phyloP scores from a whole-genome alignment of 2,797 vertebrate genomes.

The Remorina albescens region DNA sequence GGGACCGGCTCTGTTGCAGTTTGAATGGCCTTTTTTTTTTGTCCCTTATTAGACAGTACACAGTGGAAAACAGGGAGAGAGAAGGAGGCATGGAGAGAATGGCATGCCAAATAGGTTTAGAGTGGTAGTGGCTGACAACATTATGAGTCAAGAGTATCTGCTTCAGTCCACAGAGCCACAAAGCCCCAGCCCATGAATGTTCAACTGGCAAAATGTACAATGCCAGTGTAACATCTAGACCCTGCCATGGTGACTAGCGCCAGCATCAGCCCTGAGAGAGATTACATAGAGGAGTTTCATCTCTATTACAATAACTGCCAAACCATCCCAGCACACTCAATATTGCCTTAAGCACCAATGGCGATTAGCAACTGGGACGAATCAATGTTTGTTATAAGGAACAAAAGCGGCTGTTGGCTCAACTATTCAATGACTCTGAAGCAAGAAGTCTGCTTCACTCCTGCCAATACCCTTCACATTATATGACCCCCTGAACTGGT shows the following conservation, averaged over 20 bases:
- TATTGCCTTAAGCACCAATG: conserved; percentile 55
- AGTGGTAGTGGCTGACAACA: conserved; percentile 71
- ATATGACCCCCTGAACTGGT: conserved; percentile 42
- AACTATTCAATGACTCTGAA: conserved; percentile 25
- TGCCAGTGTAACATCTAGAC: conserved; percentile 65
- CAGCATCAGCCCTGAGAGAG: conserved; percentile 68
- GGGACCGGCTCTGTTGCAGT: conserved; percentile 28
- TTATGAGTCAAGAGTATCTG: conserved; percentile 77
- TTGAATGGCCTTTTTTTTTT: conserved; percentile 34
- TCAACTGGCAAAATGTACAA: conserved; percentile 63
- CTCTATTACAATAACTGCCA: conserved; percentile 68
- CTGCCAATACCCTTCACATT: conserved; percentile 45
- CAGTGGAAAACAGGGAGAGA: conserved; percentile 44
- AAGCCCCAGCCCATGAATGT: conserved; percentile 70
- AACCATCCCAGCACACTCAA: conserved; percentile 57
- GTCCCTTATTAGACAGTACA: conserved; percentile 47
- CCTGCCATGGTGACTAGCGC: conserved; percentile 50
- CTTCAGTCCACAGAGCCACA: conserved; percentile 70
- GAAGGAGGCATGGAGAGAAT: conserved; percentile 46
- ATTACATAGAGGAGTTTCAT: conserved; percentile 75
- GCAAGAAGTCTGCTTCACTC: conserved; percentile 34
- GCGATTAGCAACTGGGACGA: conserved; percentile 64
- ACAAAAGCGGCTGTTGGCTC: conserved; percentile 57
- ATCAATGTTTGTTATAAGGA: conserved; percentile 53
- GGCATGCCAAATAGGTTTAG: conserved; percentile 71